Evolutionary conservation across 2,113 vertebrate species (phyloP).

Genomic region (Phrynosoma blainvillii): DNA sequence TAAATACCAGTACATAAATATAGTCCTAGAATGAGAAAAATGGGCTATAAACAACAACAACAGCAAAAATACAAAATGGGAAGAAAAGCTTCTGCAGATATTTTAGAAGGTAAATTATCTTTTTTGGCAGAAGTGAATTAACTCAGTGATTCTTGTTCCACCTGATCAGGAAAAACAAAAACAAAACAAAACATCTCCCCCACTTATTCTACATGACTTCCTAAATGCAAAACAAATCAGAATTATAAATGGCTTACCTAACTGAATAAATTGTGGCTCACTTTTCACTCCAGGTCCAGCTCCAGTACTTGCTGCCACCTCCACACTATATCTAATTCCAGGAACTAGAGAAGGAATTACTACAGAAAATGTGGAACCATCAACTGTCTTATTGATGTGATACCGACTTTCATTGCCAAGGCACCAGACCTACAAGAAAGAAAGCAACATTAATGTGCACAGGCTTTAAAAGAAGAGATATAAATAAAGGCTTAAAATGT

Average conservation of each 20-base stretch:
- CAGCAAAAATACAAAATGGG: background rate
- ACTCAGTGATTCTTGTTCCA: background rate
- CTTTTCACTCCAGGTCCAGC: conserved; percentile 94
- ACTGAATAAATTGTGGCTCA: conserved; percentile 88
- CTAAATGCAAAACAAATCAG: conserved; percentile 13
- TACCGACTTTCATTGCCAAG: conserved; percentile 94
- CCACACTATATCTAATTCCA: conserved; percentile 92
- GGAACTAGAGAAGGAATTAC: conserved; percentile 90
- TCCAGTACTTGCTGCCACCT: conserved; percentile 93
- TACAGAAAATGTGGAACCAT: conserved; percentile 88
- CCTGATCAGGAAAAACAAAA: background rate
- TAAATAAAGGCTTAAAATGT: background rate
- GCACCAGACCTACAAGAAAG: conserved; percentile 89
- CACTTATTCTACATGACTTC: background rate
- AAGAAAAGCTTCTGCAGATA: background rate
- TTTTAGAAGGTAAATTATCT: background rate
- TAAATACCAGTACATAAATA: no score
- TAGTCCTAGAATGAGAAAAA: no score
- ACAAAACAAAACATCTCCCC: conserved; percentile 26
- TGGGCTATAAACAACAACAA: background rate
- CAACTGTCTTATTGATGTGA: conserved; percentile 95
- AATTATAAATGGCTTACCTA: conserved; percentile 81
- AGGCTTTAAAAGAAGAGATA: background rate
- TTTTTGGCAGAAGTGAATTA: background rate
- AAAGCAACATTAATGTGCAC: fast-evolving